Base-by-base conservation (phyloP, 37 sponge, comb jelly and placozoan genomes). In the Corticium candelabrum region DNA sequence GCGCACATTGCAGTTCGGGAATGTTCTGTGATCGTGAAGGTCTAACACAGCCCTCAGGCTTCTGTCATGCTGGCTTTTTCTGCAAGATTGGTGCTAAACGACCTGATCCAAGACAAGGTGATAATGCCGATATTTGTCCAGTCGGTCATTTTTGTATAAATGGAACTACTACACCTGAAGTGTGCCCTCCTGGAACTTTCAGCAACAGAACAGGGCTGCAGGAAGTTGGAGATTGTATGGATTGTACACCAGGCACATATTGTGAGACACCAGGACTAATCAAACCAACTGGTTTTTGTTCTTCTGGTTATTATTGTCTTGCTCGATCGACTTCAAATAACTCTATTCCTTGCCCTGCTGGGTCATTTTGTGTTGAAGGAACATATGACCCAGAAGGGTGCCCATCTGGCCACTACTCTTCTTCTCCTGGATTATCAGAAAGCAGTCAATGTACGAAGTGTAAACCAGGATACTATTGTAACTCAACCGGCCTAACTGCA, bases 111-210 rank as follows among this genome's bases (percentile, higher is more conserved):
- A 62, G 21, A 33, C 83, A 82, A 39, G 78, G 38, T 31, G 21
- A 33, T 62, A 37, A 43, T 4, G 83, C 83, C 40, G 77, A 80
- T 40, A 50, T 82, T 43, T 82, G 83, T 32, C 83, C 83, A 4
- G 40, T 33, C 30, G 83, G 83, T 29, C n/a, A 80, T 3, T 82
- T 38, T 62, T 82, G 83, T 67, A 30, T 3, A 3, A 62, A 4
- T 3, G 78, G 78, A 21, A 79, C 83, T 3, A n/a, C 1, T 34
- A 78, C 33, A 1, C 83, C 83, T 3, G 40, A 4, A 1, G 39
- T 38, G 11, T 82, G 83, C 69, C 78, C 83, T 41, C 31, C 11
- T 38, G 83, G 33, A 34, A 81, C 78, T 2, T 82, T 50, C 69
- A 39, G 37, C 32, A 40, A 82, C 37, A 79, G 35, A 68, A 80